These are phyloP conservation scores for Pipra filicauda DNA, from an alignment of 2,113 vertebrate genomes.

Conservation along the genomic window DNA sequence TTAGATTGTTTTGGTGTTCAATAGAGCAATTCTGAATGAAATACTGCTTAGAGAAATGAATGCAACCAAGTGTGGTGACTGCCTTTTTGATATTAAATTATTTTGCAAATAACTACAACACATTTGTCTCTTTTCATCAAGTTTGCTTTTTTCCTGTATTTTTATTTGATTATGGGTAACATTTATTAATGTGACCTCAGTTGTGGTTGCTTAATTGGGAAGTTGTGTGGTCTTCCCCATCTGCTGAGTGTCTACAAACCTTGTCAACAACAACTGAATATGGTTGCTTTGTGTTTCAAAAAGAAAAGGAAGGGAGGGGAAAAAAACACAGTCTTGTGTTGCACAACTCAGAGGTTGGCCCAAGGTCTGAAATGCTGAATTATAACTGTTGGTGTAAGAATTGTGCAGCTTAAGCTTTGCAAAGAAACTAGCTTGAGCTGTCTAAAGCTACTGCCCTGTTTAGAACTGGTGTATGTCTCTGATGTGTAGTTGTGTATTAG, in stretches of 20 bases:
- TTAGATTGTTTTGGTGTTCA: not conserved
- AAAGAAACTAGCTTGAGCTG: not conserved
- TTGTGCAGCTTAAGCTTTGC: not conserved
- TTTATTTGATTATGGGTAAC: not conserved
- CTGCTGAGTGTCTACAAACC: not conserved
- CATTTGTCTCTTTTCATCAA: not conserved
- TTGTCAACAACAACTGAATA: not conserved
- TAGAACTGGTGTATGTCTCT: not conserved
- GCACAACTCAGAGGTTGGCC: not conserved
- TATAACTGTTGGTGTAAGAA: not conserved
- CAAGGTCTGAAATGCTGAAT: not conserved
- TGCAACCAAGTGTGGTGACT: not conserved
- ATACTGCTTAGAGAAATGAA: not conserved
- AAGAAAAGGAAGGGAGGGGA: not conserved
- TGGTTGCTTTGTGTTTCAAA: not conserved
- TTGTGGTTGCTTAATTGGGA: not conserved
- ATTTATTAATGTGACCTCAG: not conserved
- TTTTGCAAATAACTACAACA: not conserved
- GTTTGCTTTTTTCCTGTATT: not conserved
- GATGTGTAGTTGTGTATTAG: not conserved
- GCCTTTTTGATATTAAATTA: not conserved
- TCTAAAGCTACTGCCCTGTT: not conserved
- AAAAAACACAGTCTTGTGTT: not conserved
- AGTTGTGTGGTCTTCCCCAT: not conserved
- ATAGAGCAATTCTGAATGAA: not conserved